phyloP scores from a whole-genome alignment of 2,888 invertebrate species.

The Petrolisthes cinctipes region DNA sequence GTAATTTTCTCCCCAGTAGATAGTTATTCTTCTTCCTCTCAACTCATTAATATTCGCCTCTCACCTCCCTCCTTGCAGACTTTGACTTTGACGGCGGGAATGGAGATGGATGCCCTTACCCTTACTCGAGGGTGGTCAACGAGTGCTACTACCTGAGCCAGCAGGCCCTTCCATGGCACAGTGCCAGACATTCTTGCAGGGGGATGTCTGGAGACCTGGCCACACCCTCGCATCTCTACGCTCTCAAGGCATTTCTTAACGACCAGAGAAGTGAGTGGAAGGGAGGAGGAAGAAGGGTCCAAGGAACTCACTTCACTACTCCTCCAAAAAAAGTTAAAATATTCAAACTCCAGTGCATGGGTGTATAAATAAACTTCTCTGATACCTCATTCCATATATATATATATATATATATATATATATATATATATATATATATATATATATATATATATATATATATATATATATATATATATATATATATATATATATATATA shows the following conservation, averaged over 20 bases:
- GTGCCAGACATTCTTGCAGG: constrained; percentile 29
- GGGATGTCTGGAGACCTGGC: constrained; percentile 47
- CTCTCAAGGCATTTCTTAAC: constrained; percentile 32
- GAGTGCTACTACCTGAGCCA: constrained; percentile 49
- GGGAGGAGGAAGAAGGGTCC: background rate
- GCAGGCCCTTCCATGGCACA: constrained; percentile 20
- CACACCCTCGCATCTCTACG: constrained; percentile 34
- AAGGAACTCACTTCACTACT: too few species aligned
- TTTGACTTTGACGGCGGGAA: background rate
- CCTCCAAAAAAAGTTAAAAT: too few species aligned
- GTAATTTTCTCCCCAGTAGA: too few species aligned
- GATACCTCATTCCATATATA: background rate
- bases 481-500: background rate
- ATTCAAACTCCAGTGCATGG: too few species aligned
- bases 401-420: constrained; percentile 24
- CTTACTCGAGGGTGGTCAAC: constrained; percentile 33
- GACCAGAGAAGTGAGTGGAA: background rate
- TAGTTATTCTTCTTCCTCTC: too few species aligned
- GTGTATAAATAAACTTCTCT: background rate
- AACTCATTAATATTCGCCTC: too few species aligned
- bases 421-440: constrained; percentile 19
- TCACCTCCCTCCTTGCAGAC: too few species aligned
- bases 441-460: constrained; percentile 10
- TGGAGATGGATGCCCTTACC: constrained; percentile 28
- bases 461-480: constrained; percentile 17